A percentile compares a stretch with the other conserved stretches of the same genome.
Evolutionary conservation across 1,140 invertebrate genomes (phyloP).

Genomic region (Drosophila equinoxialis): DNA sequence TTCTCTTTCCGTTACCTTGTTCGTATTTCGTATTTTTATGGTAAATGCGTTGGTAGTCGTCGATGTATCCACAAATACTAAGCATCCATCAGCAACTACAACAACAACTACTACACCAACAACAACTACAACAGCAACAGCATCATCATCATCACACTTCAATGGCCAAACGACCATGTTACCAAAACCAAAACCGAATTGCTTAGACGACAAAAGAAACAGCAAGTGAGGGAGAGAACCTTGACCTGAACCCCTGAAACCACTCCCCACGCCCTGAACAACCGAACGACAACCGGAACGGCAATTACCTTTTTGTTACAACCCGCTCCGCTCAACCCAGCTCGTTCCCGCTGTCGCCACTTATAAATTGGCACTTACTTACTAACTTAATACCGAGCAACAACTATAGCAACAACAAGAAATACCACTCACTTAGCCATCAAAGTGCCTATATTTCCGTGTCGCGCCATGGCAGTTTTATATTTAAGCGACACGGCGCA

Average conservation of each 20-base stretch:
- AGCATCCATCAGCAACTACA: conserved; percentile 42
- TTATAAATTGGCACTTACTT: conserved; percentile 13
- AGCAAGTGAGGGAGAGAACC: not conserved
- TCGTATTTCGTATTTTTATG: conserved; percentile 2
- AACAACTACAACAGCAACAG: conserved; percentile 17
- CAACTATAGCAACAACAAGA: not conserved
- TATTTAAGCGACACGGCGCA: not conserved
- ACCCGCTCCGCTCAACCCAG: too few relatives aligned
- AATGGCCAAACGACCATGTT: conserved; percentile 15
- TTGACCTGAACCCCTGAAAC: not conserved
- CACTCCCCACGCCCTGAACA: too few relatives aligned
- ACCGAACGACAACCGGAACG: not conserved
- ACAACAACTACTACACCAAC: conserved; percentile 13
- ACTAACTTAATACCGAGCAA: conserved; percentile 7
- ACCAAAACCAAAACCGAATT: conserved; percentile 28
- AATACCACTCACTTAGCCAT: conserved; percentile 5
- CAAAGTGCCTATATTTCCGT: conserved; percentile 7
- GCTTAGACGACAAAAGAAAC: conserved; percentile 27
- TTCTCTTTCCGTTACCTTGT: not conserved
- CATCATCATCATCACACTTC: conserved; percentile 26
- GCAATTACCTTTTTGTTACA: conserved; percentile 2
- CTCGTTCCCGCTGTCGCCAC: not conserved
- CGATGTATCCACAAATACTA: conserved; percentile 29
- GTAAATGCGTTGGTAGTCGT: conserved; percentile 9
- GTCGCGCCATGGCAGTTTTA: not conserved